Evolutionary conservation across 2,113 vertebrate species (phyloP), one percentile per base, ranked within the genome.

Genomic region (Vulpes lagopus): DNA sequence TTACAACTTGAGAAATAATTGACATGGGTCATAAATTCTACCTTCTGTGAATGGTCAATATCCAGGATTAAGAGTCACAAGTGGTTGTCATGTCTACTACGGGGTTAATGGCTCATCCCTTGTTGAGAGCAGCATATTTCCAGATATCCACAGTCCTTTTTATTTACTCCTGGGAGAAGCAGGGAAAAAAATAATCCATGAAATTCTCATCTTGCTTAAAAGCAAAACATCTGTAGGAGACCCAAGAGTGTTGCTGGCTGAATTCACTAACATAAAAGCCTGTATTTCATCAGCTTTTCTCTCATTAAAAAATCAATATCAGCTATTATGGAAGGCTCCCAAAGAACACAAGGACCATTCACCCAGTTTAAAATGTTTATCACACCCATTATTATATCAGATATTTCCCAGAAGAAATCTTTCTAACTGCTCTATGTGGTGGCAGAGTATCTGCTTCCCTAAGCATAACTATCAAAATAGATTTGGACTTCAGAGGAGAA

Each of bases 301-400:
- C 96, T 98, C 97, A 94, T 98, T 98, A 96, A 98, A 98, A 93
- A 95, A 89, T 97, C 97, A 67, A 95, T 98, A 96, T 90, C 92
- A 97, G 16, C 91, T 97, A 0, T 96, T 96, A 96, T 59, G 82
- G 53, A 96, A 94, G 27, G 15, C 76, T 69, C 89, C 93, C 53
- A n/a, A 51, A 96, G 94, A 96, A 94, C 89, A 93, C n/a, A 97
- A 89, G 94, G 73, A 98, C 27, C 81, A 98, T 98, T 97, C 69
- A 69, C 93, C 51, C 92, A 30, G 51, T 95, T 98, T 81, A 57
- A 96, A 97, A 93, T 95, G 96, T 95, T 97, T 95, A 87, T 93
- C 96, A 97, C 96, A 89, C 84, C 81, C 57, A 65, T 98, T 97
- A 89, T 62, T 94, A 14, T 60, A 97, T 85, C 80, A 97, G 97